phyloP scores from a whole-genome alignment of 1,140 invertebrate species.

The Matsumurasca onukii region DNA sequence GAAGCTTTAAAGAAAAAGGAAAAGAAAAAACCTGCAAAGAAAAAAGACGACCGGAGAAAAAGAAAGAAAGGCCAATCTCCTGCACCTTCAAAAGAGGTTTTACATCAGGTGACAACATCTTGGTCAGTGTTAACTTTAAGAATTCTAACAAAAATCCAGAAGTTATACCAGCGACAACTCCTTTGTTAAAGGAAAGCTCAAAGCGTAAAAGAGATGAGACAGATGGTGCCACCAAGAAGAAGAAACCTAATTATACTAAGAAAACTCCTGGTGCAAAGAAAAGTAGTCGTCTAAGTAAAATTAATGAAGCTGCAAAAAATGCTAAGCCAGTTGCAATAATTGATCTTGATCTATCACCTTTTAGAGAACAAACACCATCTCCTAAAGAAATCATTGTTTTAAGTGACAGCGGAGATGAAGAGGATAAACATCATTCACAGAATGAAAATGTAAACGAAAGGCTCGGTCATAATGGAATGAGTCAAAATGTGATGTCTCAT shows the following conservation, averaged over 20 bases:
- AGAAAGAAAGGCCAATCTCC: constrained; percentile 56
- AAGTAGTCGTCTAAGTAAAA: constrained; percentile 32
- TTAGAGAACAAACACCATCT: constrained; percentile 74
- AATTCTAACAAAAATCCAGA: constrained; percentile 52
- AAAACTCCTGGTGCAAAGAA: constrained; percentile 40
- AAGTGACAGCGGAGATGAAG: constrained; percentile 74
- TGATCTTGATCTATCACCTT: constrained; percentile 81
- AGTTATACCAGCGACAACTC: constrained; percentile 29
- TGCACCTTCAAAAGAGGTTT: constrained; percentile 82
- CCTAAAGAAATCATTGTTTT: constrained; percentile 78
- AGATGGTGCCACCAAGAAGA: constrained; percentile 48
- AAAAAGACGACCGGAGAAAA: constrained; percentile 52
- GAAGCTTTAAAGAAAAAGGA: constrained; percentile 52
- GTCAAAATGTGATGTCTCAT: constrained; percentile 15
- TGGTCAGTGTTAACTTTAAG: constrained; percentile 87
- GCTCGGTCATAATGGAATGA: constrained; percentile 20
- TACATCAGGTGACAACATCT: constrained; percentile 86
- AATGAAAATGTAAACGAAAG: constrained; percentile 31
- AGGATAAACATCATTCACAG: constrained; percentile 42
- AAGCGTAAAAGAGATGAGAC: constrained; percentile 50
- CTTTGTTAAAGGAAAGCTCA: constrained; percentile 47
- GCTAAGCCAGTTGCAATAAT: constrained; percentile 78
- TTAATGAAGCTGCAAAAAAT: constrained; percentile 38
- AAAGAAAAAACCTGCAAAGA: constrained; percentile 40
- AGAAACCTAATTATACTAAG: constrained; percentile 44